Evolutionary conservation across 1,140 invertebrate genomes (phyloP).

Genomic region (Pseudomyrmex sp.): DNA sequence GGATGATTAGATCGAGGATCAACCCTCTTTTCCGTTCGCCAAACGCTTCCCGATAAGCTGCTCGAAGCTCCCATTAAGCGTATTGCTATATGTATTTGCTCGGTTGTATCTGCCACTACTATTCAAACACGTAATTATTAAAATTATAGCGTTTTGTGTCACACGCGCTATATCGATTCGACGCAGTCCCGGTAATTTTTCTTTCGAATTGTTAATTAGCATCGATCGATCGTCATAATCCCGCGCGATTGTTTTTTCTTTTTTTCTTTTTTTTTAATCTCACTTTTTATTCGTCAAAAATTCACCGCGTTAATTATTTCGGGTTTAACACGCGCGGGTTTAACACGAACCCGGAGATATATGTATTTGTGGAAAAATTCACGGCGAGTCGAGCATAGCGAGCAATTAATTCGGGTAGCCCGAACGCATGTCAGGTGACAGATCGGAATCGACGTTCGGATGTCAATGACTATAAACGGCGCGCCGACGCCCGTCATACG

Average conservation of each 20-base stretch:
- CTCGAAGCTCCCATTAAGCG: neutral
- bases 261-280: neutral
- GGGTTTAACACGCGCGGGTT: neutral
- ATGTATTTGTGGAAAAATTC: conserved; percentile 38
- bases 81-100: neutral
- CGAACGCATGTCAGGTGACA: conserved; percentile 32
- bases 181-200: too few species aligned
- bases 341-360: neutral
- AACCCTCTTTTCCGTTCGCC: neutral
- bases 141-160: too few species aligned
- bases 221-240: neutral
- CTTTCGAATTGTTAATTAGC: too few species aligned
- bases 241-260: neutral
- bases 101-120: neutral
- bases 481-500: conserved; percentile 23
- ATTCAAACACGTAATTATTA: neutral
- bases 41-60: neutral
- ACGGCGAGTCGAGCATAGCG: conserved; percentile 7
- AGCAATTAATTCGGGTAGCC: conserved; percentile 28
- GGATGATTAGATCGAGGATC: neutral
- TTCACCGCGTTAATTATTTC: conserved; percentile 22
- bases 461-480: conserved; percentile 39
- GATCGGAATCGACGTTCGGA: conserved; percentile 34
- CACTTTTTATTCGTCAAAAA: neutral
- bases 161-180: too few species aligned